Conservation (phyloP, 2,888 invertebrate genomes). For the Monochamus alternatus region DNA sequence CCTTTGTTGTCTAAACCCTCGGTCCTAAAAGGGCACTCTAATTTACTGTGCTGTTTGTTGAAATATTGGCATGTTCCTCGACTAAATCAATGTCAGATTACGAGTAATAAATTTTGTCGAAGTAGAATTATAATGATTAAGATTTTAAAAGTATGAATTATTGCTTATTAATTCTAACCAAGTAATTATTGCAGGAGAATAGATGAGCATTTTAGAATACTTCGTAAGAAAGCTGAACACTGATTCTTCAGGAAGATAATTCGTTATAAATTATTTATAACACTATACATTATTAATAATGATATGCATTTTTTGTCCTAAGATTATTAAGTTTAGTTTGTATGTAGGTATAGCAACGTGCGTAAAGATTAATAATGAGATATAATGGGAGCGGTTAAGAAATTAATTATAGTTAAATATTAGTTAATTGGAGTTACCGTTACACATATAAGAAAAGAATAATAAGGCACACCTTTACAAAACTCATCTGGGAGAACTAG, state of each 20-base stretch:
- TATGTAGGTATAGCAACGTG: not conserved
- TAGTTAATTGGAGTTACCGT: constrained; percentile 17
- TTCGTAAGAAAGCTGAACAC: not conserved
- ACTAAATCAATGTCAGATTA: constrained; percentile 23
- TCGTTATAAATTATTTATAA: not conserved
- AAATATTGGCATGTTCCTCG: constrained; percentile 1
- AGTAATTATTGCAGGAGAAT: not conserved
- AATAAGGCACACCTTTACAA: not conserved
- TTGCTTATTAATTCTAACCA: not conserved
- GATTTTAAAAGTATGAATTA: constrained; percentile 11
- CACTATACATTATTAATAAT: constrained; percentile 16
- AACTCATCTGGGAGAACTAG: not conserved
- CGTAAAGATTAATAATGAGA: constrained; percentile 11
- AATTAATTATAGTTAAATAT: constrained; percentile 26
- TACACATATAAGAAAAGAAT: not conserved
- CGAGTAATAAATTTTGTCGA: not conserved
- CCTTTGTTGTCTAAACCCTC: not conserved
- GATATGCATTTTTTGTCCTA: constrained; percentile 15
- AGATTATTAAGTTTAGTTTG: not conserved
- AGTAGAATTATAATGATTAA: not conserved
- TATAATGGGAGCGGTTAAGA: constrained; percentile 20
- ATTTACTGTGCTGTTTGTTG: constrained; percentile 23
- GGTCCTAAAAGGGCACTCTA: not conserved
- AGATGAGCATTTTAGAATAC: not conserved
- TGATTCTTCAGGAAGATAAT: not conserved